A percentile compares a stretch with the other conserved stretches of the same genome.
These are phyloP conservation scores for Formica aserva DNA, from an alignment of 2,888 invertebrate genomes.

Conservation along the genomic window DNA sequence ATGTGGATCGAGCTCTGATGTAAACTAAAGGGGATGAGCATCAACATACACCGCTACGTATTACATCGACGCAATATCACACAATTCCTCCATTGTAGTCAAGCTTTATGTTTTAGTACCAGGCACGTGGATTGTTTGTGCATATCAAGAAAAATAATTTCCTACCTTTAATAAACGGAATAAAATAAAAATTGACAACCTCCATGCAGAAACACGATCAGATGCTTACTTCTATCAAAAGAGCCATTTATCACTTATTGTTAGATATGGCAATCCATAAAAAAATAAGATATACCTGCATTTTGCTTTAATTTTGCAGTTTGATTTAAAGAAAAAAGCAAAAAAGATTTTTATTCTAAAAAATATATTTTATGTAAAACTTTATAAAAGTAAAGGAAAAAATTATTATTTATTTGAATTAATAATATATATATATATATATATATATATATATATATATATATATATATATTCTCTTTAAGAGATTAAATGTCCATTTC, in stretches of 20 bases:
- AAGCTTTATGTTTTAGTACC: conserved; percentile 12
- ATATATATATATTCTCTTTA: not conserved
- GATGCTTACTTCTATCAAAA: not conserved
- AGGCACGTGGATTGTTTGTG: conserved; percentile 17
- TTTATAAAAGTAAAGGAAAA: not conserved
- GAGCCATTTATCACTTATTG: not conserved
- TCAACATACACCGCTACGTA: not conserved
- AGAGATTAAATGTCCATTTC: not conserved
- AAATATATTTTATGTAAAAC: not conserved
- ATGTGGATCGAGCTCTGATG: conserved; percentile 29
- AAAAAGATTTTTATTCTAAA: not conserved
- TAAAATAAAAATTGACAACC: conserved; percentile 32
- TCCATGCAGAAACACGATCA: not conserved
- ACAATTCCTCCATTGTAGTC: conserved; percentile 26
- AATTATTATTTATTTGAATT: not conserved
- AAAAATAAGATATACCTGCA: not conserved
- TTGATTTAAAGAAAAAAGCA: not conserved
- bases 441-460: not conserved
- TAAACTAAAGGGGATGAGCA: conserved; percentile 9
- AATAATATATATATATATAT: not conserved
- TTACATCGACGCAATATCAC: conserved; percentile 16
- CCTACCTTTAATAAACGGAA: not conserved
- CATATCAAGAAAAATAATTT: conserved; percentile 10
- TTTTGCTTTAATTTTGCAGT: not conserved
- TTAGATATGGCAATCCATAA: not conserved